Evolutionary conservation across 2,888 invertebrate species (phyloP).

Genomic region (Rotaria sp.): DNA sequence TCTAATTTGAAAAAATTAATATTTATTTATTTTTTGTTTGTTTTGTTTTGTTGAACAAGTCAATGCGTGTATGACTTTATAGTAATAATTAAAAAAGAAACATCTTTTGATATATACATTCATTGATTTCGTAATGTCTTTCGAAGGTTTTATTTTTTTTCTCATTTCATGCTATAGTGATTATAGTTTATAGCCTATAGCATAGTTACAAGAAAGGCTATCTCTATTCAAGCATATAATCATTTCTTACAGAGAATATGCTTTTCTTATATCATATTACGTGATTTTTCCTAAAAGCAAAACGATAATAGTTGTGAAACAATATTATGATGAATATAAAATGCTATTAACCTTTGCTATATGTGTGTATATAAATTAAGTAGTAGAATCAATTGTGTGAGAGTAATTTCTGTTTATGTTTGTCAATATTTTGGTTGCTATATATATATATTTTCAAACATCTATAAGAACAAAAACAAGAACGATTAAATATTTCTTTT

Average conservation of each 20-base stretch:
- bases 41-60: background rate
- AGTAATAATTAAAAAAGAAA: background rate
- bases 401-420: no score
- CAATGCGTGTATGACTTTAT: background rate
- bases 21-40: background rate
- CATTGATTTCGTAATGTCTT: background rate
- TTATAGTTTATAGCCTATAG: background rate
- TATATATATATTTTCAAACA: no score
- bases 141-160: background rate
- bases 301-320: background rate
- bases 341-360: background rate
- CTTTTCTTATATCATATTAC: constrained; percentile 2
- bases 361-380: no score
- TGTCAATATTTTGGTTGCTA: no score
- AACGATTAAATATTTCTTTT: no score
- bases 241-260: background rate
- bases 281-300: background rate
- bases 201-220: background rate
- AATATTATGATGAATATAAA: background rate
- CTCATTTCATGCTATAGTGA: constrained; percentile 2
- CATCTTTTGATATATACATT: background rate
- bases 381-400: no score
- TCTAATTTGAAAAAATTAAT: background rate
- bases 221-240: background rate
- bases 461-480: no score